Evolutionary conservation across 1,140 invertebrate species (phyloP).

Genomic region (Drosophila micromelanica): DNA sequence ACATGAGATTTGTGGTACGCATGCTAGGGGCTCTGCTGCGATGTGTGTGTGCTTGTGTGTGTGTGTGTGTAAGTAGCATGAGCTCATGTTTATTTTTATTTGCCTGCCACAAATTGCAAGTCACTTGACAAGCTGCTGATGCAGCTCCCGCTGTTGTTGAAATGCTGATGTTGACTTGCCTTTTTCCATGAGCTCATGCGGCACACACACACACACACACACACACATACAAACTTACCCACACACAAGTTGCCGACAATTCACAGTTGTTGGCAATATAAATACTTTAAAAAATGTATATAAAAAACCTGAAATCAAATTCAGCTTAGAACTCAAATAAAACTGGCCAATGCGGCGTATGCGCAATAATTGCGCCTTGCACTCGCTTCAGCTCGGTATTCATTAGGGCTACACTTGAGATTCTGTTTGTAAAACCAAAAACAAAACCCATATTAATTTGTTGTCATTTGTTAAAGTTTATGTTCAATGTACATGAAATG

Average conservation of each 20-base stretch:
- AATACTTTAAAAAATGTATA: constrained; percentile 11
- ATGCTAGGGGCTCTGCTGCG: constrained; percentile 1
- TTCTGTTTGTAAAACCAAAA: constrained; percentile 36
- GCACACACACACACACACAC: constrained; percentile 5
- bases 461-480: constrained; percentile 61
- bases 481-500: constrained; percentile 19
- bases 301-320: constrained; percentile 44
- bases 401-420: constrained; percentile 48
- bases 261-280: constrained; percentile 30
- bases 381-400: too few species aligned
- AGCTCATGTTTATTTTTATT: constrained; percentile 84
- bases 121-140: constrained; percentile 84
- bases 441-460: constrained; percentile 53
- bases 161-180: constrained; percentile 84
- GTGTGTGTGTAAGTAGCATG: constrained; percentile 81
- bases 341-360: constrained; percentile 57
- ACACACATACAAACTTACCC: constrained; percentile 34
- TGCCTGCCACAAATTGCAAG: constrained; percentile 82
- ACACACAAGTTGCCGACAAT: constrained; percentile 28
- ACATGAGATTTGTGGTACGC: constrained; percentile 52
- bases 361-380: constrained; percentile 55
- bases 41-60: constrained; percentile 15
- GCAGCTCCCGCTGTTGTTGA: constrained; percentile 84
- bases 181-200: constrained; percentile 74
- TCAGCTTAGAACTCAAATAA: constrained; percentile 50